A percentile compares a stretch with the other conserved stretches of the same genome.
Conservation (phyloP, 2,113 vertebrate species). For the Electrona antarctica region DNA sequence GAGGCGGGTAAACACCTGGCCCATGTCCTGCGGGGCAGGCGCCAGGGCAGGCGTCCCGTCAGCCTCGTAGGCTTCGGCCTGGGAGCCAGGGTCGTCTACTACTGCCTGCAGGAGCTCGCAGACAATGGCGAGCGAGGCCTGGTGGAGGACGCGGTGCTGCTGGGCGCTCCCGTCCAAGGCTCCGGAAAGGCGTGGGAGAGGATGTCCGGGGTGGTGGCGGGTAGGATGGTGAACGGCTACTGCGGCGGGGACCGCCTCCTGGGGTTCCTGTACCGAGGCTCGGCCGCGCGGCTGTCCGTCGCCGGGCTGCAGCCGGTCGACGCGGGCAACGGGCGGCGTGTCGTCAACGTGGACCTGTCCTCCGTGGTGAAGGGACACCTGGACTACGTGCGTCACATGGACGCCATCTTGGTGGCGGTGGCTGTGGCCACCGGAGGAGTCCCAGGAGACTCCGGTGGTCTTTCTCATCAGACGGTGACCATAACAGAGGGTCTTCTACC, state of each 20-base stretch:
- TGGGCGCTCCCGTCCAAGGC: slow-evolving; percentile 94
- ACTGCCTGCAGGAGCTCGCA: slow-evolving; percentile 94
- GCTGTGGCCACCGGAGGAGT: too few relatives aligned
- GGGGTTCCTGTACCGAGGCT: slow-evolving; percentile 93
- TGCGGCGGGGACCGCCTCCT: slow-evolving; percentile 97
- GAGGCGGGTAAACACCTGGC: slow-evolving; percentile 96
- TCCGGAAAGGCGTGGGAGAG: slow-evolving; percentile 88
- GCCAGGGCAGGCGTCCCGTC: slow-evolving; percentile 94
- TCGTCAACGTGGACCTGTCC: too few relatives aligned
- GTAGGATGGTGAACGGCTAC: slow-evolving; percentile 93
- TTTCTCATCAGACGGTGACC: too few relatives aligned
- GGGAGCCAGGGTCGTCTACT: slow-evolving; percentile 96
- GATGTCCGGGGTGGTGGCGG: slow-evolving; percentile 87
- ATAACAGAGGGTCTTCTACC: too few relatives aligned
- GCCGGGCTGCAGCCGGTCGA: slow-evolving; percentile 92
- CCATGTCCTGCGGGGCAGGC: slow-evolving; percentile 87
- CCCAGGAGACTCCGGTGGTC: too few relatives aligned
- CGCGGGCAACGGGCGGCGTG: slow-evolving; percentile 57
- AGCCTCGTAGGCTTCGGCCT: slow-evolving; percentile 95
- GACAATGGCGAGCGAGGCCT: slow-evolving; percentile 91
- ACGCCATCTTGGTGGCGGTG: too few relatives aligned
- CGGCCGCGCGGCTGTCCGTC: slow-evolving; percentile 86
- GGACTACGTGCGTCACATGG: too few relatives aligned
- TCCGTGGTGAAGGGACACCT: too few relatives aligned
- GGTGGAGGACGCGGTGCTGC: slow-evolving; percentile 89